Conservation (phyloP, 2,797 vertebrate species). For the Sylvilagus floridanus region DNA sequence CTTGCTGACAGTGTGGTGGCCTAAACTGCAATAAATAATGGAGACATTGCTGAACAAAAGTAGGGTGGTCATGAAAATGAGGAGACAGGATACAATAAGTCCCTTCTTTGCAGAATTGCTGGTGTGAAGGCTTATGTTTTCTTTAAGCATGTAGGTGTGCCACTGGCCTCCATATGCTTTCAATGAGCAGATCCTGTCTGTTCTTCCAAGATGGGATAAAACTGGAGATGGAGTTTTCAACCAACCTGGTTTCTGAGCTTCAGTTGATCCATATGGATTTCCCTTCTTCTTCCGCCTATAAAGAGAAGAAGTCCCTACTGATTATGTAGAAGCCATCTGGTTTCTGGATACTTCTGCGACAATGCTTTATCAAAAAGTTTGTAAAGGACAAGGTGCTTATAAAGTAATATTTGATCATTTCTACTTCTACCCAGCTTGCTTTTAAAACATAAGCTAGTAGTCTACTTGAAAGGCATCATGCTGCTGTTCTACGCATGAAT, state of each 20-base stretch:
- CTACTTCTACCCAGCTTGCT: not conserved
- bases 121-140: slow-evolving; percentile 11
- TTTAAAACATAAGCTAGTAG: slow-evolving; percentile 23
- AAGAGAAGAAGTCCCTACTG: slow-evolving; percentile 64
- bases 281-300: slow-evolving; percentile 90
- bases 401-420: not conserved
- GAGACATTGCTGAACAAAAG: not conserved
- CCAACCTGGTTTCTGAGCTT: slow-evolving; percentile 90
- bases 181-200: not conserved
- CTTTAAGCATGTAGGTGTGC: not conserved
- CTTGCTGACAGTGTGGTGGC: not conserved
- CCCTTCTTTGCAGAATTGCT: not conserved
- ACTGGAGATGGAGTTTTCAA: slow-evolving; percentile 47
- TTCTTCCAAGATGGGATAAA: not conserved
- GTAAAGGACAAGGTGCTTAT: not conserved
- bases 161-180: not conserved
- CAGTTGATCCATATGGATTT: slow-evolving; percentile 87
- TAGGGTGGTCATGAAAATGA: not conserved
- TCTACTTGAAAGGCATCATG: slow-evolving; percentile 36
- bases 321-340: not conserved
- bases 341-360: not conserved
- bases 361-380: not conserved
- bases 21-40: not conserved
- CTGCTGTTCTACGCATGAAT: not conserved
- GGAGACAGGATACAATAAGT: not conserved